Conservation (phyloP, 2,113 vertebrate species). For the Oncorhynchus clarkii region DNA sequence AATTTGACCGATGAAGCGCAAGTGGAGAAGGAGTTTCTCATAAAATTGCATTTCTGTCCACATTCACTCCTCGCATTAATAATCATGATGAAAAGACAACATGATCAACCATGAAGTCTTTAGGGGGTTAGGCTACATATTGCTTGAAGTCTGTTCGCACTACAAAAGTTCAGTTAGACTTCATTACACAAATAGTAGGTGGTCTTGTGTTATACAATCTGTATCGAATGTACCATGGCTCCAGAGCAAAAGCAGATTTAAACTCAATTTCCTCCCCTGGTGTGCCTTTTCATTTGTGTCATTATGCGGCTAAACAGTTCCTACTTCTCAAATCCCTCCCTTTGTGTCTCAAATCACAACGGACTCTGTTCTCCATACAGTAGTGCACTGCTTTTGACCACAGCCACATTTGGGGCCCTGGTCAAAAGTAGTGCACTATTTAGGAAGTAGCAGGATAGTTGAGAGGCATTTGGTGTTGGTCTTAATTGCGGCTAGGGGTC, state of each 20-base stretch:
- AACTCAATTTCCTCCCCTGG: conserved; percentile 11
- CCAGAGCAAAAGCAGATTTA: not conserved
- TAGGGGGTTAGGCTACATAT: too few species aligned
- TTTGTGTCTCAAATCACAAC: too few species aligned
- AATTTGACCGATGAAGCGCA: too few species aligned
- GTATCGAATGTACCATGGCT: conserved; percentile 18
- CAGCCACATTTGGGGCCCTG: too few species aligned
- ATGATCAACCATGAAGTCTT: not conserved
- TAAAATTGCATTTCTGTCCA: too few species aligned
- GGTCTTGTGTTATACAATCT: conserved; percentile 33
- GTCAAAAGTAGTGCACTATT: too few species aligned
- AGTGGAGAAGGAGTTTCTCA: too few species aligned
- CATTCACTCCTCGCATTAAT: not conserved
- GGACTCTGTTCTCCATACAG: too few species aligned
- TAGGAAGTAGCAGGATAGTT: not conserved
- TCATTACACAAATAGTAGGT: conserved; percentile 22
- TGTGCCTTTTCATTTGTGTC: conserved; percentile 13
- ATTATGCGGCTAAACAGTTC: conserved; percentile 7
- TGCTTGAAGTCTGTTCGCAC: too few species aligned
- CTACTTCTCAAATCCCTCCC: too few species aligned
- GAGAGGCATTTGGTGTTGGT: not conserved
- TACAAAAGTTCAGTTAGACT: not conserved
- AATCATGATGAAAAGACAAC: conserved; percentile 7
- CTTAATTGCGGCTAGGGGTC: conserved; percentile 1
- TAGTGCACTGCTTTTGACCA: too few species aligned